Evolutionary conservation across 2,797 vertebrate genomes (phyloP).

Genomic region (Anisognathus igniventris): DNA sequence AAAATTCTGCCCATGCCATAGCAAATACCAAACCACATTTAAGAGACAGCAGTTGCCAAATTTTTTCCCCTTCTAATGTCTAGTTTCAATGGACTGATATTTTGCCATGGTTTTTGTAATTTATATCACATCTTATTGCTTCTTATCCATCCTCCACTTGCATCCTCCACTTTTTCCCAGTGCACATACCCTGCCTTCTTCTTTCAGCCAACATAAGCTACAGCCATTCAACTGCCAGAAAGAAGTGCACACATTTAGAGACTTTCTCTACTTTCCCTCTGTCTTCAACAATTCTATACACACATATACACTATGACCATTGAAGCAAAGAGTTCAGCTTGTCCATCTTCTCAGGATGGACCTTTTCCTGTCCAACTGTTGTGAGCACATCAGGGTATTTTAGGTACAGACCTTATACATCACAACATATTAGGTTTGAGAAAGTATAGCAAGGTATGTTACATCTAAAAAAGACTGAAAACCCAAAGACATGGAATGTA

Average conservation of each 20-base stretch:
- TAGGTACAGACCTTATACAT: background rate
- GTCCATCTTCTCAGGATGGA: background rate
- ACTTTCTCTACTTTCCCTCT: background rate
- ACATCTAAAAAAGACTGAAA: background rate
- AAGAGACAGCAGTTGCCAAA: background rate
- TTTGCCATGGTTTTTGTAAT: background rate
- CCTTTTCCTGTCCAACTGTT: background rate
- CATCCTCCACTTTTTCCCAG: background rate
- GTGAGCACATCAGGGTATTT: background rate
- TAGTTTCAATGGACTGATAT: background rate
- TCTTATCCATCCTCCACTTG: background rate
- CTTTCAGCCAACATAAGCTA: background rate
- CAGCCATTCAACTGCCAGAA: background rate
- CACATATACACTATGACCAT: background rate
- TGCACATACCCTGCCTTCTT: fast-evolving
- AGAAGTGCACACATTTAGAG: background rate
- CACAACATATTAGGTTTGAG: background rate
- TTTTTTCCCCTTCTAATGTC: background rate
- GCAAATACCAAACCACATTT: background rate
- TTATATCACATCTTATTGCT: background rate
- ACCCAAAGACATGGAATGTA: background rate
- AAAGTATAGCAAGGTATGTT: background rate
- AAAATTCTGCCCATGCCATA: background rate
- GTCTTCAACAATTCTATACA: background rate
- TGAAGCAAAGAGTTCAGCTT: background rate